Base-by-base conservation (phyloP, 1,140 invertebrate genomes). In the Hestina assimilis region DNA sequence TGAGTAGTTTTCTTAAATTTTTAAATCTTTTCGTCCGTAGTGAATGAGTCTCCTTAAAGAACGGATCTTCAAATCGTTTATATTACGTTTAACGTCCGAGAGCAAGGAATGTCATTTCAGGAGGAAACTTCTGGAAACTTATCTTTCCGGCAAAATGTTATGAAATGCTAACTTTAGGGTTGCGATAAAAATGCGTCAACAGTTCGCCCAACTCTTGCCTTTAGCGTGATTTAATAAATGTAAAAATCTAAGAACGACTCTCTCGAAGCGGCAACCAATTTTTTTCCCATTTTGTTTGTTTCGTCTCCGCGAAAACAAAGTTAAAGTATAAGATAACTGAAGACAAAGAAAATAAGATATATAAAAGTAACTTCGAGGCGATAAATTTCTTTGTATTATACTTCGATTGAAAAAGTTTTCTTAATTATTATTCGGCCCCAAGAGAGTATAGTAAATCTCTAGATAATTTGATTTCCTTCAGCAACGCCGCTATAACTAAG, bases 321-420 rank as follows among this genome's bases (percentile, higher is more conserved):
- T 48, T 47, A 57, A 57, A 57, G 54, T 57, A 52, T 57, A 56
- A 43, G 43, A 47, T 56, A 31, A 24, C 42, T 29, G 26, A 48
- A 41, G 43, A 56, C 45, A 47, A 57, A 48, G 35, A 46, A 48
- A 57, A 57, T 57, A 35, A 57, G 35, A 57, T 57, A 57, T 38
- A 23, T 47, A 48, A 48, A 31, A 50, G 24, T 29, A 48, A 48
- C 35, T 48, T 48, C 20, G 45, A 20, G 21, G 43, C 31, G 31
- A 47, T 40, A 40, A 56, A 48, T 42, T 57, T 48, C 54, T 57
- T 48, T 48, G 38, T 48, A 33, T 55, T 55, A 55, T 48, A 15
- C 24, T 48, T 48, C 54, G 38, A 57, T 48, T 29, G 17, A 26
- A 42, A 57, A 55, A 46, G 45, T 57, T 57, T 47, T 20, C 31